These are phyloP conservation scores for Eupithecia exiguata DNA, from an alignment of 2,888 invertebrate species.

Conservation along the genomic window DNA sequence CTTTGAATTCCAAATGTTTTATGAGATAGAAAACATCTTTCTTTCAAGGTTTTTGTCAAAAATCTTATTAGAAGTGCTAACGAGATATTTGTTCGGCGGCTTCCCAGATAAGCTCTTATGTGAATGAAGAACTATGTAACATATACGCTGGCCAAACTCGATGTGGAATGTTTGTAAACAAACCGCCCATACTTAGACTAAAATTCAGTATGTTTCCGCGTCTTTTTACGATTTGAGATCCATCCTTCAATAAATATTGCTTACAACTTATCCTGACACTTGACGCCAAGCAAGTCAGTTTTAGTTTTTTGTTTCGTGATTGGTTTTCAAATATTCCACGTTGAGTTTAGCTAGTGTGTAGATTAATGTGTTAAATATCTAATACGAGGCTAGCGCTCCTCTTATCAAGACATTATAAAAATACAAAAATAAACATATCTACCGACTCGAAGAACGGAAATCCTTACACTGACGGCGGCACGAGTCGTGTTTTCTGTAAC, in stretches of 20 bases:
- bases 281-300: too few species aligned
- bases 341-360: too few species aligned
- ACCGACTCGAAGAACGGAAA: constrained; percentile 5
- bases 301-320: too few species aligned
- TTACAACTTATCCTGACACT: too few species aligned
- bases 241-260: too few species aligned
- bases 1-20: background rate
- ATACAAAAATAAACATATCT: background rate
- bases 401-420: background rate
- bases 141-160: too few species aligned
- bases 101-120: background rate
- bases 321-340: too few species aligned
- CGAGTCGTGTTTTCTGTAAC: constrained; percentile 48
- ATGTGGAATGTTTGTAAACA: too few species aligned
- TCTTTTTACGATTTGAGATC: too few species aligned
- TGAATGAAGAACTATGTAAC: background rate
- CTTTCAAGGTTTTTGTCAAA: background rate
- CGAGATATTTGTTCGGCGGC: background rate
- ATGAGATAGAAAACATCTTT: background rate
- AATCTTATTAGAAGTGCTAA: background rate
- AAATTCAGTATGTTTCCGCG: too few species aligned
- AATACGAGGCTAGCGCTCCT: background rate
- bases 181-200: too few species aligned
- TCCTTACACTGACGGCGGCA: constrained; percentile 20
- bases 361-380: background rate